These are phyloP conservation scores for Heliconius charithonia DNA, from an alignment of 2,888 invertebrate species.

Conservation along the genomic window DNA sequence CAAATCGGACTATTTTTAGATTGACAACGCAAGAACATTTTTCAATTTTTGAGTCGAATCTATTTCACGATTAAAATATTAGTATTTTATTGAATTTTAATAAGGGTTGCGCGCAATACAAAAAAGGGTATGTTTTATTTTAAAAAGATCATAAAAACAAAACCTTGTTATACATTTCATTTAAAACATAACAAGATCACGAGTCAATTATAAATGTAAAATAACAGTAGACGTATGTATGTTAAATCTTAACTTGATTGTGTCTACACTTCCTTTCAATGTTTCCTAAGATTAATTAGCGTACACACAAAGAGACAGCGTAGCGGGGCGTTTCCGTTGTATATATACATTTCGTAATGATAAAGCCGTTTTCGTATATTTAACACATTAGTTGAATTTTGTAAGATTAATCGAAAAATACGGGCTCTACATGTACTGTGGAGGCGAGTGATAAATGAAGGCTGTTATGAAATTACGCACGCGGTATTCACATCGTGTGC, in stretches of 20 bases:
- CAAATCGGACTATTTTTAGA: background rate
- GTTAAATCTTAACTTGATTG: constrained; percentile 6
- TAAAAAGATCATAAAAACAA: background rate
- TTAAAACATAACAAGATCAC: background rate
- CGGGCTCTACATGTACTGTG: constrained; percentile 45
- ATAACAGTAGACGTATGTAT: background rate
- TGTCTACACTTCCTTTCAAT: constrained; percentile 22
- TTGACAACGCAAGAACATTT: background rate
- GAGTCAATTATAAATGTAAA: background rate
- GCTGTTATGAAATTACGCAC: constrained; percentile 47
- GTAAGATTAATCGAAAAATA: constrained; percentile 50
- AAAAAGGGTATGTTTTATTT: background rate
- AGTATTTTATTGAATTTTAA: background rate
- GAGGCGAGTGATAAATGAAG: constrained; percentile 49
- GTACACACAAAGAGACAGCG: constrained; percentile 28
- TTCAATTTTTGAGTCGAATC: background rate
- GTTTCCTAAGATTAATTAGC: constrained; percentile 29
- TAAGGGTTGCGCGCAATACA: background rate
- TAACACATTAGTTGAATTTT: constrained; percentile 44
- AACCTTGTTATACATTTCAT: background rate
- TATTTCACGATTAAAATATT: background rate
- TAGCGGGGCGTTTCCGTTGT: constrained; percentile 27
- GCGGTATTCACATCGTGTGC: constrained; percentile 41
- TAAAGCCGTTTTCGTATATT: constrained; percentile 40
- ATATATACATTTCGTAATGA: constrained; percentile 35